A percentile compares a stretch with the other conserved stretches of the same genome.
These are phyloP conservation scores for Troilus luridus DNA, from an alignment of 2,888 invertebrate species.

Conservation along the genomic window DNA sequence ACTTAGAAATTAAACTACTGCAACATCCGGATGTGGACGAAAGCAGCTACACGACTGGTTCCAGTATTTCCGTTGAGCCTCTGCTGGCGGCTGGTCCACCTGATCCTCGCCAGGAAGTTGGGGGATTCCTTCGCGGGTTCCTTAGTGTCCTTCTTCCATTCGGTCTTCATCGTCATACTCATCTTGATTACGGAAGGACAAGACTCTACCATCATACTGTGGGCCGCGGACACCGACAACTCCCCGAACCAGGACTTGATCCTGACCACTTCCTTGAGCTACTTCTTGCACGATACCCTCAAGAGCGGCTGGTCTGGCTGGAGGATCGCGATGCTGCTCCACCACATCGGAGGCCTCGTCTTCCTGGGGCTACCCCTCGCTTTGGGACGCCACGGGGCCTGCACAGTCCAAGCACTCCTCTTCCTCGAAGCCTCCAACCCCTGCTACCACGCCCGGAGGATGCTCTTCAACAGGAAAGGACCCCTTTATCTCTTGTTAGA, in stretches of 20 bases:
- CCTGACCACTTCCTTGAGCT: background rate
- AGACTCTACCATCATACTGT: background rate
- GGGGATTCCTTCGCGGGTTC: background rate
- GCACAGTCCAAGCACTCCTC: background rate
- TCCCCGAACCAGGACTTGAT: background rate
- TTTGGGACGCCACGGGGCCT: background rate
- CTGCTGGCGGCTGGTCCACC: background rate
- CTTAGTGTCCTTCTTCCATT: background rate
- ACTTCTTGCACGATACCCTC: constrained; percentile 27
- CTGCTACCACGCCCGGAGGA: constrained; percentile 26
- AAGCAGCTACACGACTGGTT: background rate
- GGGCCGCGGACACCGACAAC: background rate
- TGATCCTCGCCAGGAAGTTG: background rate
- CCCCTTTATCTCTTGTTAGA: background rate
- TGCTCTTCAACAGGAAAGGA: background rate
- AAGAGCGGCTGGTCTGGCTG: constrained; percentile 22
- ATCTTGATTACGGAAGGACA: background rate
- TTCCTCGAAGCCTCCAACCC: constrained; percentile 17
- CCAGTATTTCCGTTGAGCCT: background rate
- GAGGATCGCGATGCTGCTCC: constrained; percentile 7
- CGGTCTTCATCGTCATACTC: background rate
- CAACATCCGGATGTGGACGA: background rate
- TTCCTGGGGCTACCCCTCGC: background rate
- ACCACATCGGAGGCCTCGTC: constrained; percentile 1
- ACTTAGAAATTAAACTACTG: background rate